Evolutionary conservation across 2,113 vertebrate genomes (phyloP).

Genomic region (Ciconia maguari): DNA sequence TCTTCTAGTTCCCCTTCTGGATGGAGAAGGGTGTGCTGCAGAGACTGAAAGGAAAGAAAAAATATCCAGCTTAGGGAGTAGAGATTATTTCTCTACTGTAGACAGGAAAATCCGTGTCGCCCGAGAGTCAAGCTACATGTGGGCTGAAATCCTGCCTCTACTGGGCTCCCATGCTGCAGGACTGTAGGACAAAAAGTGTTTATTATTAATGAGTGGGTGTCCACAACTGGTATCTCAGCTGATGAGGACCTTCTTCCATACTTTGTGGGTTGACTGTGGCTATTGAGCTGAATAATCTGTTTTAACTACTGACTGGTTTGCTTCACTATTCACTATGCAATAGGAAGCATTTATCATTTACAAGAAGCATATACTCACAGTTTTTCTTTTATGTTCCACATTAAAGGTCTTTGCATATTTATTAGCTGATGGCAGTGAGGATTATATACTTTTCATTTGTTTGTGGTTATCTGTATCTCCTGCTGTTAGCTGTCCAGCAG

Average conservation of each 20-base stretch:
- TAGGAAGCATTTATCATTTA: not conserved
- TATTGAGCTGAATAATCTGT: not conserved
- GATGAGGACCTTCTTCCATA: not conserved
- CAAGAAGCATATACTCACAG: not conserved
- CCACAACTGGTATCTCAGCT: not conserved
- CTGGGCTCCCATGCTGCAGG: not conserved
- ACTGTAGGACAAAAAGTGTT: not conserved
- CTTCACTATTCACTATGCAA: not conserved
- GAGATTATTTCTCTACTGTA: not conserved
- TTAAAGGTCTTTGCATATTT: slow-evolving; percentile 31
- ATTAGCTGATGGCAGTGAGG: not conserved
- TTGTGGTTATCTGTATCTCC: not conserved
- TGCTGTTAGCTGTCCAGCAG: not conserved
- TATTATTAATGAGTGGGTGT: not conserved
- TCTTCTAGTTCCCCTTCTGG: not conserved
- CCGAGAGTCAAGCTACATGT: not conserved
- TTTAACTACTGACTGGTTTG: not conserved
- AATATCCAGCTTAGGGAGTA: not conserved
- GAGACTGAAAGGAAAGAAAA: not conserved
- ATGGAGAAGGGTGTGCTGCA: not conserved
- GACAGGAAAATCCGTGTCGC: not conserved
- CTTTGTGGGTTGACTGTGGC: not conserved
- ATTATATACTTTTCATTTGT: not conserved
- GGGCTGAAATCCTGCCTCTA: not conserved
- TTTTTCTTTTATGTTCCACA: slow-evolving; percentile 18